phyloP scores from a whole-genome alignment of 2,888 invertebrate genomes.

The Bombyx huttoni region DNA sequence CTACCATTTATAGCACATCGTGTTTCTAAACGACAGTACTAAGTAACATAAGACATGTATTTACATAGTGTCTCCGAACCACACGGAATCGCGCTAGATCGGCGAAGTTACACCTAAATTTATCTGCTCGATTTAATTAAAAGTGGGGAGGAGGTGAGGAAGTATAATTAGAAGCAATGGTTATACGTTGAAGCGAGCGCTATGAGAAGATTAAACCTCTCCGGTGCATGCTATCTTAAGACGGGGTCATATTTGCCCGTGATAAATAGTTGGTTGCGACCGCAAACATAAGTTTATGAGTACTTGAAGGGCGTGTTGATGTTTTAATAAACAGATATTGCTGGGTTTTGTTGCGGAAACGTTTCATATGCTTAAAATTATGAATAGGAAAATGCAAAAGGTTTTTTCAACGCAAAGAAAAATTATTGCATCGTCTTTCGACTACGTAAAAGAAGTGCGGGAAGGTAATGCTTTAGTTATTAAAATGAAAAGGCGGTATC shows the following conservation, averaged over 20 bases:
- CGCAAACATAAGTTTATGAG: background rate
- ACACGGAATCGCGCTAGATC: slow-evolving; percentile 2
- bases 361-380: background rate
- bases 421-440: too few species aligned
- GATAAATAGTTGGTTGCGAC: slow-evolving; percentile 1
- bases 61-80: background rate
- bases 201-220: slow-evolving; percentile 5
- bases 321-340: slow-evolving; percentile 1
- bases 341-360: background rate
- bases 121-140: slow-evolving; percentile 55
- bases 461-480: too few species aligned
- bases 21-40: background rate
- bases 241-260: background rate
- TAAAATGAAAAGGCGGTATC: too few species aligned
- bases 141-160: slow-evolving; percentile 20
- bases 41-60: slow-evolving; percentile 1
- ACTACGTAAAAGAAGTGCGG: too few species aligned
- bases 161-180: slow-evolving; percentile 8
- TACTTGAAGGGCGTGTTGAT: background rate
- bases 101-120: slow-evolving; percentile 32
- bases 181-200: slow-evolving; percentile 1
- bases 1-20: background rate
- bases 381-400: too few species aligned
- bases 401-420: too few species aligned
- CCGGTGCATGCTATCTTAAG: slow-evolving; percentile 2